A percentile compares a stretch with the other conserved stretches of the same genome.
These are phyloP conservation scores for Mantis religiosa DNA, from an alignment of 2,888 invertebrate genomes.

Conservation along the genomic window DNA sequence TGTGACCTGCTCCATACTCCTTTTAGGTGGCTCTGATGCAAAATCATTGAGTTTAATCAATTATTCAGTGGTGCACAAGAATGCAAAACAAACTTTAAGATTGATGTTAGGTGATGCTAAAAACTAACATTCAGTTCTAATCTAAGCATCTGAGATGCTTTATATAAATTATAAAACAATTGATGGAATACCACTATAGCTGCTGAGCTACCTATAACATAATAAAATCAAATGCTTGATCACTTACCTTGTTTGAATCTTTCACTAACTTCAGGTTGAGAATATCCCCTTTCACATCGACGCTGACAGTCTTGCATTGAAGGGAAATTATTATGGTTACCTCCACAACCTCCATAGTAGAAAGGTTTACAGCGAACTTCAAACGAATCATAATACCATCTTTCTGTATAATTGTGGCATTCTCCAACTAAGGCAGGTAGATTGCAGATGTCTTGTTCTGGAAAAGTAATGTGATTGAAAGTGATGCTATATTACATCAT, in stretches of 20 bases:
- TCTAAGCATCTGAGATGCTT: too few species aligned
- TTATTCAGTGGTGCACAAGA: too few species aligned
- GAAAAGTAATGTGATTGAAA: constrained; percentile 22
- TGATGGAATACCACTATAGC: too few species aligned
- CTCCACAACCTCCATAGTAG: constrained; percentile 87
- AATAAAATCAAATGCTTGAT: constrained; percentile 12
- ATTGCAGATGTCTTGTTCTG: constrained; percentile 66
- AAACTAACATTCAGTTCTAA: too few species aligned
- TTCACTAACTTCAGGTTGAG: constrained; percentile 44
- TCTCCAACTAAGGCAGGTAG: constrained; percentile 72
- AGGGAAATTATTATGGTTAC: constrained; percentile 83
- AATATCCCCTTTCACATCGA: constrained; percentile 54
- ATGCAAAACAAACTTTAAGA: too few species aligned
- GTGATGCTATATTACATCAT: neutral
- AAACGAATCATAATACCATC: constrained; percentile 81
- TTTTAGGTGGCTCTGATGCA: too few species aligned
- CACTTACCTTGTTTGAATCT: constrained; percentile 40
- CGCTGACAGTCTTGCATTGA: constrained; percentile 61
- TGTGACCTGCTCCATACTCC: too few species aligned
- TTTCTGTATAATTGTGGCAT: constrained; percentile 67
- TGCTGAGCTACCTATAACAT: too few species aligned
- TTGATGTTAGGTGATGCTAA: too few species aligned
- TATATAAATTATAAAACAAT: too few species aligned
- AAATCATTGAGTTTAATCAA: too few species aligned
- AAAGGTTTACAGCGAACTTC: constrained; percentile 73